Base-by-base conservation (phyloP, 2,888 invertebrate genomes). In the Phragmatobia fuliginosa region DNA sequence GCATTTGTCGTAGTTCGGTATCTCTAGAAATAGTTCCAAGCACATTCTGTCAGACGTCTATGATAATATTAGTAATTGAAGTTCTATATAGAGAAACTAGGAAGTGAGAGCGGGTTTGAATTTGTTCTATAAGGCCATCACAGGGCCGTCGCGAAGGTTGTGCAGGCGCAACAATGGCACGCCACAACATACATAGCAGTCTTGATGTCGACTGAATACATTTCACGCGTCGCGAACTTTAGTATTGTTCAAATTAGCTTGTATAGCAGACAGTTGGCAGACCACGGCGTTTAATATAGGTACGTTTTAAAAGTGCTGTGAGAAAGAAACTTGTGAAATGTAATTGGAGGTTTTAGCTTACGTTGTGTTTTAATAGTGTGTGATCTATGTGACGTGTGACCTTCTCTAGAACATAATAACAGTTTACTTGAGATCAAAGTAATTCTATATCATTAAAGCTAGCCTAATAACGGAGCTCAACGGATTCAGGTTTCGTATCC, bases 71-170 rank as follows among this genome's bases (percentile, higher is more conserved):
- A 60, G 33, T 31, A 60, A 33, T 60, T 31, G n/a, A 21, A 60
- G 32, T 60, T 33, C 38, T 41, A 45, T 64, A 64, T 59, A 73
- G 59, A 71, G 64, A 73, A 75, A 73, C 77, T 80, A 76, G 82
- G 82, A 83, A 82, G 78, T 80, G 75, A 81, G 76, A 82, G 81
- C 65, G 38, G 28, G 36, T 72, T 64, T 69, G 61, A 79, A 74
- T 79, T 79, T 65, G 70, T 72, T 61, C 33, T 62, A 62, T 76
- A 77, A 82, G 81, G 82, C 72, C 81, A 65, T 14, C 58, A 28
- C 68, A 67, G 77, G 82, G 81, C 73, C 74, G 62, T 64, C 41
- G 33, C 65, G 78, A 80, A 82, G 80, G 81, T 80, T 59, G 66
- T 45, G 63, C 64, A 63, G 32, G n/a, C 49, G 63, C 63, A 71